A percentile compares a stretch with the other conserved stretches of the same genome.
Evolutionary conservation across 2,888 invertebrate genomes (phyloP).

Genomic region (Cyclophora punctaria): DNA sequence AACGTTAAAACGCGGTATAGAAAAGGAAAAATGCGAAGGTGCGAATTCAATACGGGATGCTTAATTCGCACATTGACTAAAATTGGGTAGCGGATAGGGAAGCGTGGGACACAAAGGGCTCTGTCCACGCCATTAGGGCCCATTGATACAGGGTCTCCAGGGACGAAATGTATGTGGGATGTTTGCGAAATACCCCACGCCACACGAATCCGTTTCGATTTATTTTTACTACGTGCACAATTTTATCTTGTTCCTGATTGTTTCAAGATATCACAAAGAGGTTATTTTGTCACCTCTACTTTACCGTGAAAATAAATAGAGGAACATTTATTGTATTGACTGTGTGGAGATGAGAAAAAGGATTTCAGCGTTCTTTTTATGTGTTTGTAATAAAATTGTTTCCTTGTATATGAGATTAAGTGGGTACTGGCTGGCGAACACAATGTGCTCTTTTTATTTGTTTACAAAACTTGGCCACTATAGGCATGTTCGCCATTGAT

Average conservation of each 20-base stretch:
- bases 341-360: too few relatives aligned
- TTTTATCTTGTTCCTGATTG: constrained; percentile 6
- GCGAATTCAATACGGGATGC: constrained; percentile 34
- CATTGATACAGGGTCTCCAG: constrained; percentile 51
- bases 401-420: too few relatives aligned
- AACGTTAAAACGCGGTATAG: constrained; percentile 4
- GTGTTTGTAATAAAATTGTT: too few relatives aligned
- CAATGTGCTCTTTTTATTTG: too few relatives aligned
- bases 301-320: too few relatives aligned
- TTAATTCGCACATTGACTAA: constrained; percentile 40
- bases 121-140: constrained; percentile 54
- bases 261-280: constrained; percentile 5
- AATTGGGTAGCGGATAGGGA: constrained; percentile 28
- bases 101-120: constrained; percentile 31
- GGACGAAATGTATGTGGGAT: constrained; percentile 45
- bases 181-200: constrained; percentile 30
- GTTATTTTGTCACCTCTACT: constrained; percentile 6
- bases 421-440: too few relatives aligned
- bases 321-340: too few relatives aligned
- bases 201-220: constrained; percentile 24
- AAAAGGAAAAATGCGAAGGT: constrained; percentile 28
- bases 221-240: constrained; percentile 2
- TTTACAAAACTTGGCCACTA: too few relatives aligned
- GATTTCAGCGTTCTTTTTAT: too few relatives aligned
- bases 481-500: too few relatives aligned